Base-by-base conservation (phyloP, 2,797 vertebrate species). In the Etheostoma perlongum region DNA sequence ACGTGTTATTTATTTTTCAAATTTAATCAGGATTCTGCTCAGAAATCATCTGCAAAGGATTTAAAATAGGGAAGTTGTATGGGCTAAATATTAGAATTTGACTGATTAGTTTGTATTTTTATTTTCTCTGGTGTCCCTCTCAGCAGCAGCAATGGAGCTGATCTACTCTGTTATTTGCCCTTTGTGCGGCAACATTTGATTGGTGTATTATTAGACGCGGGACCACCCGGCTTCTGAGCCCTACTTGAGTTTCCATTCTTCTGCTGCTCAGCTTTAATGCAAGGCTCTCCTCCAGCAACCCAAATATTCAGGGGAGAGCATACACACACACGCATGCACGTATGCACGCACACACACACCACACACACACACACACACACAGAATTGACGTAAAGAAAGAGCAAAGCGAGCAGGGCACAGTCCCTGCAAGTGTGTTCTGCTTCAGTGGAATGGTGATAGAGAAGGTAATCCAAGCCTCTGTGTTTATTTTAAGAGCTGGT, bases 401-500 rank as follows among this genome's bases (percentile, higher is more conserved):
- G 30, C 30, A 46, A 47, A 36, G 61, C 18, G 4, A 44, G 74
- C 30, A 46, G 65, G 58, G 46, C 40, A 3, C 47, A 18, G 73
- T 25, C 67, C 27, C 72, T 60, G 64, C 66, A 5, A 77, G 82
- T 21, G 64, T 7, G 78, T 72, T 85, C 74, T 70, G 79, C 88
- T 80, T 60, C 77, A 25, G 75, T 42, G 67, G 70, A 62, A 79
- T 16, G 79, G 81, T 51, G 84, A 89, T 85, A 80, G 83, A 78
- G 82, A 83, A 84, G 73, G 86, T 89, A 90, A 91, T 87, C 85
- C 78, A 77, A 92, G 86, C 74, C 80, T 15, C 27, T 0, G 78
- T 90, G 90, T 94, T 93, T 94, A 89, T 93, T 91, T 93, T 88
- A 92, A 91, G 90, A 92, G 89, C 89, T 74, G 88, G 87, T 91